Evolutionary conservation across 2,797 vertebrate genomes (phyloP).

Genomic region (Tokudaia muenninki): DNA sequence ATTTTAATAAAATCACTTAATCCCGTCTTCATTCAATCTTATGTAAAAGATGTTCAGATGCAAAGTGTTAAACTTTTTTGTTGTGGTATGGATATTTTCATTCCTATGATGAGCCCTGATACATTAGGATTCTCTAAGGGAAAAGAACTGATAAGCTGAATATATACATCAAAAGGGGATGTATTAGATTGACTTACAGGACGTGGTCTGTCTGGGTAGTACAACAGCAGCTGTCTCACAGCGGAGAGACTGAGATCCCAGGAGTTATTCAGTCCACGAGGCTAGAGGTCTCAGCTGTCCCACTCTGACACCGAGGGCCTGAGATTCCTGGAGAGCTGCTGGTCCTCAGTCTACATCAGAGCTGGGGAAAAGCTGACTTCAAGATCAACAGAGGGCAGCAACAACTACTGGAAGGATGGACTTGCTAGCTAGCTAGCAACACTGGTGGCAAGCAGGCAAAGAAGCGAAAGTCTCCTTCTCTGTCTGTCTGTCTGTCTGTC

Average conservation of each 20-base stretch:
- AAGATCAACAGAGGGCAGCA: not conserved
- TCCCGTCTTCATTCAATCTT: not conserved
- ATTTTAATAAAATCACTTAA: conserved; percentile 26
- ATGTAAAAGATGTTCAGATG: not conserved
- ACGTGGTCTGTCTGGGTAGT: not conserved
- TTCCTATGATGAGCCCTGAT: not conserved
- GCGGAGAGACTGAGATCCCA: not conserved
- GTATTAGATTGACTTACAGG: not conserved
- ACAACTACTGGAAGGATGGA: not conserved
- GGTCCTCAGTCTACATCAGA: not conserved
- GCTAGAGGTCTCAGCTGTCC: not conserved
- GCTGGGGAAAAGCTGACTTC: not conserved
- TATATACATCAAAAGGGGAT: not conserved
- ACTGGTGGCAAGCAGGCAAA: not conserved
- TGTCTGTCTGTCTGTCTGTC: not conserved
- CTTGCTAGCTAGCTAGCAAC: not conserved
- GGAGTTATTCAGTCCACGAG: not conserved
- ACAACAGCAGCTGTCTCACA: not conserved
- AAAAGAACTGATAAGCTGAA: not conserved
- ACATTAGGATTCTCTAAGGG: not conserved
- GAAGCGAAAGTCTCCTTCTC: not conserved
- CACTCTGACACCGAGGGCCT: not conserved
- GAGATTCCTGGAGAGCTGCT: not conserved
- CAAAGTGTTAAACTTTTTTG: not conserved
- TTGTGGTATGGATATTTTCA: not conserved